A percentile compares a stretch with the other conserved stretches of the same genome.
Conservation (phyloP, 2,113 vertebrate genomes). For the Salvelinus sp. region DNA sequence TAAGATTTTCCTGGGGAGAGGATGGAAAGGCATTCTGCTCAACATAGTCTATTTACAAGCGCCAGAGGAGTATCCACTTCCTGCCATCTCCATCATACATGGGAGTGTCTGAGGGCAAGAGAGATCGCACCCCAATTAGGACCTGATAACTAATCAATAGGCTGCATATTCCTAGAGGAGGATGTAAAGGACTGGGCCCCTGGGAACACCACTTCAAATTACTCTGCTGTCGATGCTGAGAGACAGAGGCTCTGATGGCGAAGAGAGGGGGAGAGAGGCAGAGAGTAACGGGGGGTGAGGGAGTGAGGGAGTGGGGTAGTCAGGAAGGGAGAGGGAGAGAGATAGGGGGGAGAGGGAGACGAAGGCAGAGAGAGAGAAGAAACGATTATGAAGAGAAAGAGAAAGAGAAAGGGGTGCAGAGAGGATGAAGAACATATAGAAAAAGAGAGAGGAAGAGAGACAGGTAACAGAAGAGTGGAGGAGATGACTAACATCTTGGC, state of each 20-base stretch:
- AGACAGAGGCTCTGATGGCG: slow-evolving; percentile 79
- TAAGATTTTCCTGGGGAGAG: slow-evolving; percentile 48
- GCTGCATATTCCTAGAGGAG: slow-evolving; percentile 91
- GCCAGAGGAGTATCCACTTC: slow-evolving; percentile 89
- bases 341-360: slow-evolving; percentile 3
- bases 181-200: slow-evolving; percentile 91
- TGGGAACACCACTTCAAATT: slow-evolving; percentile 93
- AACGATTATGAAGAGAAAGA: not conserved
- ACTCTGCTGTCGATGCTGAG: slow-evolving; percentile 85
- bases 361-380: not conserved
- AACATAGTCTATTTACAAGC: slow-evolving; percentile 85
- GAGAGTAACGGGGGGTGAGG: slow-evolving; percentile 26
- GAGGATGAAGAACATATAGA: not conserved
- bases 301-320: slow-evolving; percentile 26
- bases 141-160: slow-evolving; percentile 95
- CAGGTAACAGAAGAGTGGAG: slow-evolving; percentile 46
- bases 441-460: slow-evolving; percentile 28
- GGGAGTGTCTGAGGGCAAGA: slow-evolving; percentile 74
- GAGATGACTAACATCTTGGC: slow-evolving; percentile 55
- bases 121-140: slow-evolving; percentile 93
- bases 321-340: slow-evolving; percentile 1
- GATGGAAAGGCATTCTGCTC: slow-evolving; percentile 72
- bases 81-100: slow-evolving; percentile 92
- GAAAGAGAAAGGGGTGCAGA: not conserved
- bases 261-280: slow-evolving; percentile 67